phyloP scores from a whole-genome alignment of 2,888 invertebrate genomes.

The Scaptomyza caliginosa region DNA sequence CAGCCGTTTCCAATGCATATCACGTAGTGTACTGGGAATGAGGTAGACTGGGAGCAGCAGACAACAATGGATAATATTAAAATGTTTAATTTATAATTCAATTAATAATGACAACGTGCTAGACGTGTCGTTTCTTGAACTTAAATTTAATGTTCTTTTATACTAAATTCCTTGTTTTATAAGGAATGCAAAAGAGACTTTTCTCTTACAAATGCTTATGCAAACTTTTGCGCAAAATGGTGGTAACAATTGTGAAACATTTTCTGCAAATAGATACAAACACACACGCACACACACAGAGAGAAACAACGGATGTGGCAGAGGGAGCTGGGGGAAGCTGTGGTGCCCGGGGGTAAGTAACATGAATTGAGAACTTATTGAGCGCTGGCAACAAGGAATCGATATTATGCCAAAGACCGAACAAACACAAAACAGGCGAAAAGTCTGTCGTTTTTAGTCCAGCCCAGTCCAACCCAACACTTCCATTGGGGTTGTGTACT shows the following conservation, averaged over 20 bases:
- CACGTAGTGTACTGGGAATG: slow-evolving; percentile 64
- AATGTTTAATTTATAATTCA: slow-evolving; percentile 83
- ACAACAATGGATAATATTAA: slow-evolving; percentile 59
- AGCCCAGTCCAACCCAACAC: not conserved
- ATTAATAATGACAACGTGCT: slow-evolving; percentile 80
- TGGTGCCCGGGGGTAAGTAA: slow-evolving; percentile 3
- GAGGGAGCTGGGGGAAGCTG: not conserved
- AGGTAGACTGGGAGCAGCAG: not conserved
- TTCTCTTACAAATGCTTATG: not conserved
- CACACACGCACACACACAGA: slow-evolving; percentile 29
- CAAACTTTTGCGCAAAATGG: not conserved
- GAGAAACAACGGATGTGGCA: slow-evolving; percentile 11
- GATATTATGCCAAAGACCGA: slow-evolving; percentile 63
- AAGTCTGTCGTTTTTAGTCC: slow-evolving; percentile 4
- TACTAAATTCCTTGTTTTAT: slow-evolving; percentile 14
- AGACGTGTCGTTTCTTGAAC: slow-evolving; percentile 19
- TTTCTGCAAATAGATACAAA: slow-evolving; percentile 54
- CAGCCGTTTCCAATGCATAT: slow-evolving; percentile 57
- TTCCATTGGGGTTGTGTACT: slow-evolving; percentile 34
- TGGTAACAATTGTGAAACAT: slow-evolving; percentile 14
- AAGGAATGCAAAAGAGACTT: slow-evolving; percentile 29
- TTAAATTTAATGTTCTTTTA: not conserved
- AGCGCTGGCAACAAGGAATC: slow-evolving; percentile 77
- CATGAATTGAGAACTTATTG: slow-evolving; percentile 78
- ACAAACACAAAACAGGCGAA: slow-evolving; percentile 20